Percentiles rank a stretch among this genome's conserved stretches.
Conservation (phyloP, 2,888 invertebrate species). For the Nymphalis polychloros region DNA sequence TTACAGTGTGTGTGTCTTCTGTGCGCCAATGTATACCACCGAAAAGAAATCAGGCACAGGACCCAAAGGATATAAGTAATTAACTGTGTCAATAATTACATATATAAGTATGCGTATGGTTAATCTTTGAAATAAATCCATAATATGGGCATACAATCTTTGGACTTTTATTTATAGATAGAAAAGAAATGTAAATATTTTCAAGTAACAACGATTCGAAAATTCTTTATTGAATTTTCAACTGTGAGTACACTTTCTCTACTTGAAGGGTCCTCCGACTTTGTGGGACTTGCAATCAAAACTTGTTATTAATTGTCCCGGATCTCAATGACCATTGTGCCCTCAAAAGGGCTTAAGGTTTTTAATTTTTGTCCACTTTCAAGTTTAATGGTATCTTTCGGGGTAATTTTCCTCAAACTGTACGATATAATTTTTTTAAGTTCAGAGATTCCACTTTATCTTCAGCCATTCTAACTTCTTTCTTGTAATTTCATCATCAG, state of each 20-base stretch:
- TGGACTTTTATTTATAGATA: neutral
- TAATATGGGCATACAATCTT: neutral
- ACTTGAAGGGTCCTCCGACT: conserved; percentile 7
- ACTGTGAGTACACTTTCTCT: conserved; percentile 24
- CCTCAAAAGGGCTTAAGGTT: conserved; percentile 13
- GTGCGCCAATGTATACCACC: no score
- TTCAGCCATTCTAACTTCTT: neutral
- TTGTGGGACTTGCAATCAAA: conserved; percentile 15
- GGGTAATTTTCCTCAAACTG: conserved; percentile 7
- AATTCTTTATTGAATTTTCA: conserved; percentile 16
- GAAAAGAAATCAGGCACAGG: no score
- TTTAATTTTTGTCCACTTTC: conserved; percentile 14
- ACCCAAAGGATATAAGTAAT: no score
- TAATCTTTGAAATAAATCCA: no score
- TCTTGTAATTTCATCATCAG: neutral
- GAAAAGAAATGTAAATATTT: neutral
- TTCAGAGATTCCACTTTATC: neutral
- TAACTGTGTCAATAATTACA: no score
- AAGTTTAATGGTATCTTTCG: conserved; percentile 15
- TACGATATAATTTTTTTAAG: neutral
- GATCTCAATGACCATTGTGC: conserved; percentile 7
- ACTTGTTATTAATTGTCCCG: conserved; percentile 24
- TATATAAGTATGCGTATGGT: no score
- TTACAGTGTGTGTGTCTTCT: no score
- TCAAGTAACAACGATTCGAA: neutral